Evolutionary conservation across 2,797 vertebrate species (phyloP), one percentile per base, ranked within the genome.

Genomic region (Halcyon badia): DNA sequence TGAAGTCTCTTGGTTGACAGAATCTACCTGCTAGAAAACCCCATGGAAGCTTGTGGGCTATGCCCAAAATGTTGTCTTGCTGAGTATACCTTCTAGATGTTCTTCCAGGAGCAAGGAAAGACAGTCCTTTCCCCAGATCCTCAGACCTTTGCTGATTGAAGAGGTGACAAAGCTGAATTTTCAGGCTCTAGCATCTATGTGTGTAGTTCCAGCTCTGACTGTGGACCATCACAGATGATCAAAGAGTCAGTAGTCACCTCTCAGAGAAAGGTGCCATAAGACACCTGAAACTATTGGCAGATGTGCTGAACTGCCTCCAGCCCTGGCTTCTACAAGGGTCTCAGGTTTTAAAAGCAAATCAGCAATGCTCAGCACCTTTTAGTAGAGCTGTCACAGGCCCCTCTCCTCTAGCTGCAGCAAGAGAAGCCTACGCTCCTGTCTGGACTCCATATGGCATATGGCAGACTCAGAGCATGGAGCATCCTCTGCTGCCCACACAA

Each of bases 1-100:
- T 49, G 82, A 62, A 49, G 17, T 44, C 6, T 58, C 75, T 28
- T 49, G 7, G 11, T 15, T 62, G 31, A 14, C 37, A 75, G 9
- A 41, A 87, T 57, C 42, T 49, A 49, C 39, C 30, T 6, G 12
- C 75, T 46, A 71, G 57, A 60, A 62, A 87, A 89, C 6, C 26
- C 26, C 15, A 60, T 14, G n/a, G 26, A 54, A 8, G 28, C 16
- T 31, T 18, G 14, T 9, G 6, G 26, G 13, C 17, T 1, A 0
- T 9, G 22, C 17, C 61, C 66, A 37, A 73, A 15, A 15, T 9
- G 25, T 1, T 42, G 10, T 49, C 37, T 57, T 66, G 46, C 14
- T 11, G 3, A 58, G 30, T 0, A 35, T 26, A 75, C 48, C 51
- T 69, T 66, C 20, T 20, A 14, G 31, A 66, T 6, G 22, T 22